Percentiles rank a stretch among this genome's conserved stretches.
Conservation (phyloP, 2,888 invertebrate species). For the Xestia sexstrigata region DNA sequence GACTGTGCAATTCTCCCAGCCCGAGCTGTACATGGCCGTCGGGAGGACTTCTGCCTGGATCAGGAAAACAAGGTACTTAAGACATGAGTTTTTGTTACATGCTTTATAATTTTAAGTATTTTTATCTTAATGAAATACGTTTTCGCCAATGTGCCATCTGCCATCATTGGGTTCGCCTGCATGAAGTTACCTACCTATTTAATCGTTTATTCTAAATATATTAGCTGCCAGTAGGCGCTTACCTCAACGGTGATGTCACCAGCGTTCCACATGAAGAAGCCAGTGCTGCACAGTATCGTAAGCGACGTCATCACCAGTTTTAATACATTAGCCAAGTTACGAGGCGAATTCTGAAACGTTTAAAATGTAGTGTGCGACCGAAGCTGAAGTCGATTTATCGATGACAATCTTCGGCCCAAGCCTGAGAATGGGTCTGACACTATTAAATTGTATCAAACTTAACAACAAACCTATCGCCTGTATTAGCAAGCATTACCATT, state of each 20-base stretch:
- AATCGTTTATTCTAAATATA: neutral
- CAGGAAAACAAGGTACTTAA: neutral
- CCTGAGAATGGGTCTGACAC: no score
- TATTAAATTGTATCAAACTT: no score
- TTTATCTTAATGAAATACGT: neutral
- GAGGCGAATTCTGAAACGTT: constrained; percentile 41
- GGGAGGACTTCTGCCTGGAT: constrained; percentile 46
- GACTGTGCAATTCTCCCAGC: constrained; percentile 72
- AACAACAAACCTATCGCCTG: no score
- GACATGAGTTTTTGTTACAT: neutral
- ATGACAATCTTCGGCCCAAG: no score
- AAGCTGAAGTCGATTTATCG: no score
- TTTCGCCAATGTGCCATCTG: neutral
- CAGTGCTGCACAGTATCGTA: constrained; percentile 71
- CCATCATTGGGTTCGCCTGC: neutral
- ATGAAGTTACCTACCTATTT: neutral
- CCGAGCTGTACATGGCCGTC: constrained; percentile 64
- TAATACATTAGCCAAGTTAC: constrained; percentile 38
- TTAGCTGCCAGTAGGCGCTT: constrained; percentile 4
- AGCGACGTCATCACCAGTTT: constrained; percentile 57
- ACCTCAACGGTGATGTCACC: constrained; percentile 79
- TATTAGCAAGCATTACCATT: no score
- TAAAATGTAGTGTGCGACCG: neutral
- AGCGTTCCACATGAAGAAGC: constrained; percentile 78
- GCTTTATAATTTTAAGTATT: no score